A percentile compares a stretch with the other conserved stretches of the same genome.
These are phyloP conservation scores for Pseudomyrmex gracilis DNA, from an alignment of 1,140 invertebrate genomes.

Conservation along the genomic window DNA sequence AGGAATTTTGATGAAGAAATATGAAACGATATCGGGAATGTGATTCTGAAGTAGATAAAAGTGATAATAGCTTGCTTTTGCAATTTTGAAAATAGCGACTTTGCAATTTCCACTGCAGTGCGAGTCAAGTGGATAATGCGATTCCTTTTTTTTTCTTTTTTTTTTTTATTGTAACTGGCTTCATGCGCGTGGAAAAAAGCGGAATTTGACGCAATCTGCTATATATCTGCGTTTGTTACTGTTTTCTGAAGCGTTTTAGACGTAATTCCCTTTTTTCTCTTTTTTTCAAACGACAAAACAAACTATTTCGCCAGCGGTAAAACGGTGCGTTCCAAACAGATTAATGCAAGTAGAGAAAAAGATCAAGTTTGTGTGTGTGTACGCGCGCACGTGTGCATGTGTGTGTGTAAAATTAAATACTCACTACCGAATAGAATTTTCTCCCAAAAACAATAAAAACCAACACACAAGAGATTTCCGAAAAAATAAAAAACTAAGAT, in stretches of 20 bases:
- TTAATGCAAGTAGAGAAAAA: not conserved
- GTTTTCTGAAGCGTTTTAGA: not conserved
- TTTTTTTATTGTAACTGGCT: not conserved
- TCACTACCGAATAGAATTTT: too few species aligned
- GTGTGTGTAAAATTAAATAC: slow-evolving; percentile 1
- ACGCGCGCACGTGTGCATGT: not conserved
- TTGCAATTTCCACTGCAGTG: not conserved
- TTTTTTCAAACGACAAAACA: not conserved
- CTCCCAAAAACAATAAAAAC: too few species aligned
- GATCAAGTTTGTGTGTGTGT: not conserved
- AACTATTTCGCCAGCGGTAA: slow-evolving; percentile 2
- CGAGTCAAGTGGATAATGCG: not conserved
- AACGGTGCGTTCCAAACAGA: not conserved
- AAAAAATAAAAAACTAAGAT: not conserved
- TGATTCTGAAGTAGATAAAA: not conserved
- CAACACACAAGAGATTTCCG: not conserved
- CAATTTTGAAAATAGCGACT: not conserved
- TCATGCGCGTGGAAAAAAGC: not conserved
- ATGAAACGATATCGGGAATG: not conserved
- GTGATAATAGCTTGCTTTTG: not conserved
- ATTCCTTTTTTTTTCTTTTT: not conserved
- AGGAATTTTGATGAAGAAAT: not conserved
- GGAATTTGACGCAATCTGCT: not conserved
- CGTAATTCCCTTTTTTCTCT: not conserved
- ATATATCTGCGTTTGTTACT: not conserved